These are phyloP conservation scores for Drosophila funebris DNA, from an alignment of 1,140 invertebrate genomes.

Conservation along the genomic window DNA sequence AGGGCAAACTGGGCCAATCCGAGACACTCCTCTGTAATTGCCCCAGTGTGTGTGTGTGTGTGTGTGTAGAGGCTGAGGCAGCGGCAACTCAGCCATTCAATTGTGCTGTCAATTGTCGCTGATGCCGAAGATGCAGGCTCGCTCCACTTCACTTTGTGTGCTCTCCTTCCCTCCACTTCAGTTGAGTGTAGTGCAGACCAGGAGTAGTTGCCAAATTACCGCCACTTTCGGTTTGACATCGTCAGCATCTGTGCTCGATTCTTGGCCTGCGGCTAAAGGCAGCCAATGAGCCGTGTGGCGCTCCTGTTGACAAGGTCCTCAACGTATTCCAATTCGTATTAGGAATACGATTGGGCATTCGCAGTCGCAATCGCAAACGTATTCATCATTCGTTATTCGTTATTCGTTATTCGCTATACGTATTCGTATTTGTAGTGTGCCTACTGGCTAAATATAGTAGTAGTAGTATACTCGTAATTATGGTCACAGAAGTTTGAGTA, in stretches of 20 bases:
- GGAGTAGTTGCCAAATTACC: conserved; percentile 67
- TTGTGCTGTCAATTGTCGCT: conserved; percentile 44
- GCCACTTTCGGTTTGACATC: conserved; percentile 60
- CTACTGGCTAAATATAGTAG: conserved; percentile 25
- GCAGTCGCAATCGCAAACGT: neutral
- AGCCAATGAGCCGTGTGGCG: conserved; percentile 72
- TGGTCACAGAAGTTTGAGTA: conserved; percentile 58
- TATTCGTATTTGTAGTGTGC: conserved; percentile 15
- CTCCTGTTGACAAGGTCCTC: conserved; percentile 73
- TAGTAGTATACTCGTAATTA: conserved; percentile 62
- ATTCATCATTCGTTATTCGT: neutral
- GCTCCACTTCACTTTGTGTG: neutral
- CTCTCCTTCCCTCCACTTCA: neutral
- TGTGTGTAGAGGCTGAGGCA: conserved; percentile 17
- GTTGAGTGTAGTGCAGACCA: conserved; percentile 12
- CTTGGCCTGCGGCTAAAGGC: conserved; percentile 75
- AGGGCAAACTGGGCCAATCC: conserved; percentile 46
- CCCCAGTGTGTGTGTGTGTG: conserved; percentile 49
- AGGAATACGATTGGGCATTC: conserved; percentile 20
- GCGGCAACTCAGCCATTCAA: conserved; percentile 34
- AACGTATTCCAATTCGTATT: conserved; percentile 53
- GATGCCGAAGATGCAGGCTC: conserved; percentile 21
- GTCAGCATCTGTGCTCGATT: conserved; percentile 77
- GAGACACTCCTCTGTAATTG: conserved; percentile 70
- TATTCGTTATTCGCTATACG: no score